Percentiles rank a stretch among this genome's conserved stretches.
Evolutionary conservation across 2,888 invertebrate species (phyloP).

Genomic region (Eristalis arbustorum): DNA sequence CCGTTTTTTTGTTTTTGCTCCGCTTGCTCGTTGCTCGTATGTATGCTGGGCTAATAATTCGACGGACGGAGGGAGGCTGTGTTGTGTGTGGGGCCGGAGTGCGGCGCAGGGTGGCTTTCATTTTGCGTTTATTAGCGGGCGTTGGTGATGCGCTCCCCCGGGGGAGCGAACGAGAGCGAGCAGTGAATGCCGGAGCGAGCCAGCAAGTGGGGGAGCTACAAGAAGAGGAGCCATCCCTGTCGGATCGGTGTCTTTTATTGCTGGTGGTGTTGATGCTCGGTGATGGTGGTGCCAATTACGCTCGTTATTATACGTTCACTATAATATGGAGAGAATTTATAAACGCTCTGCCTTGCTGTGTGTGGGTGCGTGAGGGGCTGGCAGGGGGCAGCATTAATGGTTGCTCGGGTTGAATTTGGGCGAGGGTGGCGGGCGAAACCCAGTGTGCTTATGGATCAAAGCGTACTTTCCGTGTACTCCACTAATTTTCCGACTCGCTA

Average conservation of each 20-base stretch:
- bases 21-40: background rate
- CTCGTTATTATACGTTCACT: slow-evolving; percentile 71
- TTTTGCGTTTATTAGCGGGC: slow-evolving; percentile 66
- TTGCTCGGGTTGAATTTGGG: background rate
- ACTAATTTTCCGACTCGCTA: slow-evolving; percentile 69
- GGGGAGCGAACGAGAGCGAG: slow-evolving; percentile 5
- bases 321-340: slow-evolving; percentile 70
- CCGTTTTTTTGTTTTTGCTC: slow-evolving; percentile 2
- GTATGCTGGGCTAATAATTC: slow-evolving; percentile 57
- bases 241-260: slow-evolving; percentile 59
- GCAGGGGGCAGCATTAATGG: background rate
- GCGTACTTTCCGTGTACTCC: slow-evolving; percentile 48
- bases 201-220: background rate
- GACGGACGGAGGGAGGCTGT: slow-evolving; percentile 29
- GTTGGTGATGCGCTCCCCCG: slow-evolving; percentile 36
- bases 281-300: slow-evolving; percentile 71
- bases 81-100: slow-evolving; percentile 7
- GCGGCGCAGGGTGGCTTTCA: slow-evolving; percentile 38
- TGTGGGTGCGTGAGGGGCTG: background rate
- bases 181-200: background rate
- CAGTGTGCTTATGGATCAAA: slow-evolving; percentile 66
- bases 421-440: background rate
- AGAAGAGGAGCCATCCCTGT: slow-evolving; percentile 7
- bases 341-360: slow-evolving; percentile 36
- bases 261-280: slow-evolving; percentile 71